Evolutionary conservation across 2,888 invertebrate genomes (phyloP), one percentile per base, ranked within the genome.

Genomic region (Melanargia galathea): DNA sequence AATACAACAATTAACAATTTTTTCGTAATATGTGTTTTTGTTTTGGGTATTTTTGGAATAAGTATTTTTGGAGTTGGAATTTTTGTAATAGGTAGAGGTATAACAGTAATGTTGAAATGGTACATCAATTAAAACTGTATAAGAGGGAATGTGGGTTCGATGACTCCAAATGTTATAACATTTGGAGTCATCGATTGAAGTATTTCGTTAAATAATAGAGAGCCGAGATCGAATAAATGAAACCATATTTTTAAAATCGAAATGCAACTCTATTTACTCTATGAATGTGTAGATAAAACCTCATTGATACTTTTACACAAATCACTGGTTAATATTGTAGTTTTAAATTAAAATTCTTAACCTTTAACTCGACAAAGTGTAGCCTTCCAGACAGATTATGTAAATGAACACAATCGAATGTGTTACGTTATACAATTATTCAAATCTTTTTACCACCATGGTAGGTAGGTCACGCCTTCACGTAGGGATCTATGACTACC

Each of bases 401-500:
- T 35, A 52, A 63, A 58, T 58, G 16, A 10, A 52, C 52, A 24
- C 40, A 55, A 10, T 22, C 33, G 11, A 20, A 24, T 24, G 40
- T 4, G 45, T 22, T 46, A 46, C 11, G 45, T 22, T 46, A 46
- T 22, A 22, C 20, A 22, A 46, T 43, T 38, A 38, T 43, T 43
- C 45, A 20, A 46, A 46, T 46, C 45, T 22, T 22, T 45, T 45
- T 45, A 45, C 11, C 48, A 5, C 3, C 35, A n/a, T 3, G 8
- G 22, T 38, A 48, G 24, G 51, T 59, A 48, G 55, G 40, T 64
- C 51, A 45, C 33, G 11, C 45, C 10, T 64, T 59, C 16, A 51
- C 45, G 4, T 11, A 13, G 6, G 24, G 56, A 60, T 52, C 46
- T 64, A 38, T 61, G 64, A 61, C 52, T 38, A 33, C 33, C 46